Evolutionary conservation across 2,888 invertebrate genomes (phyloP).

Genomic region (Sphaerophoria rueppellii): DNA sequence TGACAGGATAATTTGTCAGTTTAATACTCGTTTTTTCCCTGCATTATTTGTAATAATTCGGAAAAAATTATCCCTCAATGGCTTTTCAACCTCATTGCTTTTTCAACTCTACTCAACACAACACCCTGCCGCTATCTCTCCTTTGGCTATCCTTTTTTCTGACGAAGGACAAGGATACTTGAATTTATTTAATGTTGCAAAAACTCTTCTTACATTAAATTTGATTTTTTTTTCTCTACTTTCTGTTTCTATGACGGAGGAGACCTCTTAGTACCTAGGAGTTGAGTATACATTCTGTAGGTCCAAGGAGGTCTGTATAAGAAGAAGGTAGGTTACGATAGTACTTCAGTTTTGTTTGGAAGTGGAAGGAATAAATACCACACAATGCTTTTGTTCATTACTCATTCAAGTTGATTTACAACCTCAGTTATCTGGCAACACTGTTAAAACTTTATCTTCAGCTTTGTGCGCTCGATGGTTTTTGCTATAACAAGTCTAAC

Average conservation of each 20-base stretch:
- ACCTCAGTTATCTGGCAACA: constrained; percentile 70
- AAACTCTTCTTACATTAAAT: constrained; percentile 25
- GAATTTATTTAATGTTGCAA: constrained; percentile 35
- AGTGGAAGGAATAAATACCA: constrained; percentile 50
- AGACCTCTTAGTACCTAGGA: not conserved
- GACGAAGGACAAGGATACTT: not conserved
- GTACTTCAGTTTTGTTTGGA: constrained; percentile 17
- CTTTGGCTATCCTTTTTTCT: too few species aligned
- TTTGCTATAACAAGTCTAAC: constrained; percentile 44
- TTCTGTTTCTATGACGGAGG: not conserved
- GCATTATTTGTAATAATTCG: constrained; percentile 1
- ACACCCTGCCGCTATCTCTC: too few species aligned
- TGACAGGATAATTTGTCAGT: constrained; percentile 18
- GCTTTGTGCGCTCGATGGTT: constrained; percentile 49
- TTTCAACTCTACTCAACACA: not conserved
- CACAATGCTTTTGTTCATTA: constrained; percentile 69
- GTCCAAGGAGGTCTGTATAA: not conserved
- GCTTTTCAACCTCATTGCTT: constrained; percentile 25
- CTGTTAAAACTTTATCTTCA: constrained; percentile 69
- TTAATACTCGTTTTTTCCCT: constrained; percentile 3
- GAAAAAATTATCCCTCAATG: constrained; percentile 44
- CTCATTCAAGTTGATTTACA: constrained; percentile 69
- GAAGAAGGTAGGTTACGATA: not conserved
- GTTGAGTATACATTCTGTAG: too few species aligned
- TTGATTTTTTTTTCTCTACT: not conserved